Evolutionary conservation across 30 jellyfish, hydroid and myxozoan genomes (phyloP).

Genomic region (Cassiopea andromeda): DNA sequence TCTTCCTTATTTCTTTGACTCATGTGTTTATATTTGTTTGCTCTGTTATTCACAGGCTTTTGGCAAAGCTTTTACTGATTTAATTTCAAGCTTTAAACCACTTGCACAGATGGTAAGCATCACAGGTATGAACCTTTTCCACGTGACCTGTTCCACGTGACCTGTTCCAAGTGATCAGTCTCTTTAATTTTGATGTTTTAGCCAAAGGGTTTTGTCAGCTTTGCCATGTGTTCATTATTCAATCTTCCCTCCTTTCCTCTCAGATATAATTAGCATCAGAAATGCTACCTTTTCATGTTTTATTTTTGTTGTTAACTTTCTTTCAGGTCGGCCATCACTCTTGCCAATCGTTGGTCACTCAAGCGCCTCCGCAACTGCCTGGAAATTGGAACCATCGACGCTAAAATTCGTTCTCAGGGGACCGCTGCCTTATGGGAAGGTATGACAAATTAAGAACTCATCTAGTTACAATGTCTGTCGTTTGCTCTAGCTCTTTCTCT

Average conservation of each 20-base stretch:
- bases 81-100: slow-evolving; percentile 83
- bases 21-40: no score
- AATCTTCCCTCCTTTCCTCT: no score
- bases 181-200: no score
- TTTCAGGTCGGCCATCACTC: slow-evolving; percentile 85
- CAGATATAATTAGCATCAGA: no score
- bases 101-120: slow-evolving; percentile 95
- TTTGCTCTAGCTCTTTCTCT: no score
- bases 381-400: slow-evolving; percentile 97
- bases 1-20: no score
- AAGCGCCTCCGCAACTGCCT: slow-evolving; percentile 84
- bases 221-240: no score
- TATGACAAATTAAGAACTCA: no score
- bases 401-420: slow-evolving; percentile 88
- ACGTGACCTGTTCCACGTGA: no score
- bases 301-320: neutral
- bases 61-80: slow-evolving; percentile 81
- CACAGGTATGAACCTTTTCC: slow-evolving; percentile 46
- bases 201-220: no score
- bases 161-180: no score
- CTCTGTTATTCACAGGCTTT: slow-evolving; percentile 78
- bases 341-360: slow-evolving; percentile 96
- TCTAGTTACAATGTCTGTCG: no score
- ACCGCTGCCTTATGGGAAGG: slow-evolving; percentile 92
- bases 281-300: neutral